A percentile compares a stretch with the other conserved stretches of the same genome.
Conservation (phyloP, 2,113 vertebrate genomes). For the Campylorhamphus procurvoides region DNA sequence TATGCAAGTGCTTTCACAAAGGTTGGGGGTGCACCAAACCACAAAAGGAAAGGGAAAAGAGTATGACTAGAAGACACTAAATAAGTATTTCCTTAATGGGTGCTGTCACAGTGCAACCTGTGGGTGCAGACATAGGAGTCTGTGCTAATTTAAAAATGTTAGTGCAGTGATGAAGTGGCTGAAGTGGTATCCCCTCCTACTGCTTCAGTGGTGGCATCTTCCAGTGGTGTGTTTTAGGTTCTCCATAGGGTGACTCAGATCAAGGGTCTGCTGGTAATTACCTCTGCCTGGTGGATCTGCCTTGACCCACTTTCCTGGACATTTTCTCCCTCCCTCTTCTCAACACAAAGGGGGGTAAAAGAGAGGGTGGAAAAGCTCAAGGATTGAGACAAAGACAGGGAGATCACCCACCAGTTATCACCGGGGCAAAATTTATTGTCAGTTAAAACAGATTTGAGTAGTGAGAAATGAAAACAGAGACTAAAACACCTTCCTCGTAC, state of each 20-base stretch:
- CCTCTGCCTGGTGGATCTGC: background rate
- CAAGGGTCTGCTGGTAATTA: background rate
- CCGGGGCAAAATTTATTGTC: background rate
- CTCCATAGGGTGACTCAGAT: background rate
- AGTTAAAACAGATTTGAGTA: background rate
- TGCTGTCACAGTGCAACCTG: background rate
- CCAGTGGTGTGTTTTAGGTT: background rate
- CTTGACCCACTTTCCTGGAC: background rate
- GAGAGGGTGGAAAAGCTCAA: background rate
- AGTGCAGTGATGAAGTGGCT: background rate
- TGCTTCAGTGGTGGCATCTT: background rate
- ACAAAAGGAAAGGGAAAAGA: background rate
- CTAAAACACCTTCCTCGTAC: background rate
- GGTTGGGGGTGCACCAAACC: background rate
- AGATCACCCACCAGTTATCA: background rate
- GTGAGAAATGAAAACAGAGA: background rate
- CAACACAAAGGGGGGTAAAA: background rate
- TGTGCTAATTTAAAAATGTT: background rate
- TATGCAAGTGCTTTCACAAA: background rate
- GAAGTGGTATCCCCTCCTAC: background rate
- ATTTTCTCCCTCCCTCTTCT: background rate
- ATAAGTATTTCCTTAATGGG: background rate
- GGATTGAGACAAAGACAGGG: background rate
- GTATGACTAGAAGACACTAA: background rate
- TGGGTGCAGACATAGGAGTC: background rate